Conservation (phyloP, 1,140 invertebrate species). For the Maconellicoccus hirsutus region DNA sequence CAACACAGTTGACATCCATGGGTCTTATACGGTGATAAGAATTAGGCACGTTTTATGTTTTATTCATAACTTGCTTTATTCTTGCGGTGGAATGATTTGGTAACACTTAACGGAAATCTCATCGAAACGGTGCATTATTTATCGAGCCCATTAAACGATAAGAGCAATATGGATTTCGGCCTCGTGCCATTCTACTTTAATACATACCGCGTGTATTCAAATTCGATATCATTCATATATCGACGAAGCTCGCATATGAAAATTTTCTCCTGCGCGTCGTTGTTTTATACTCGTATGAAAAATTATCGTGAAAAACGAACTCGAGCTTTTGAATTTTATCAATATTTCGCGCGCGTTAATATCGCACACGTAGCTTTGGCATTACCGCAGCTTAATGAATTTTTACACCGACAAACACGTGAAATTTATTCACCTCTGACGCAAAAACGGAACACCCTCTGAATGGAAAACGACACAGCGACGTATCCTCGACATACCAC, state of each 20-base stretch:
- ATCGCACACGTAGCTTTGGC: too few species aligned
- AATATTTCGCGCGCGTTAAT: too few species aligned
- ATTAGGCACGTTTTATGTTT: conserved; percentile 4
- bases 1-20: not conserved
- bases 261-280: too few species aligned
- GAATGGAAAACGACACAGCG: too few species aligned
- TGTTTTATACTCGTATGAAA: too few species aligned
- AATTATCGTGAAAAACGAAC: too few species aligned
- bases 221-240: not conserved
- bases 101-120: conserved; percentile 8
- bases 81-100: not conserved
- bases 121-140: not conserved
- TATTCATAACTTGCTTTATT: not conserved
- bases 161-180: conserved; percentile 2
- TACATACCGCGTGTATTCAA: not conserved
- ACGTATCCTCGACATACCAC: too few species aligned
- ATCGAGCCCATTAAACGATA: not conserved
- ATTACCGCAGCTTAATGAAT: too few species aligned
- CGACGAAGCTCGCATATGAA: not conserved
- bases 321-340: too few species aligned
- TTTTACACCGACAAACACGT: too few species aligned
- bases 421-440: too few species aligned
- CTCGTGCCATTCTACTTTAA: not conserved
- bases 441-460: too few species aligned
- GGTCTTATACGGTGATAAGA: not conserved